These are phyloP conservation scores for Enteromius mattozi DNA, from an alignment of 2,797 vertebrate genomes.

Conservation along the genomic window DNA sequence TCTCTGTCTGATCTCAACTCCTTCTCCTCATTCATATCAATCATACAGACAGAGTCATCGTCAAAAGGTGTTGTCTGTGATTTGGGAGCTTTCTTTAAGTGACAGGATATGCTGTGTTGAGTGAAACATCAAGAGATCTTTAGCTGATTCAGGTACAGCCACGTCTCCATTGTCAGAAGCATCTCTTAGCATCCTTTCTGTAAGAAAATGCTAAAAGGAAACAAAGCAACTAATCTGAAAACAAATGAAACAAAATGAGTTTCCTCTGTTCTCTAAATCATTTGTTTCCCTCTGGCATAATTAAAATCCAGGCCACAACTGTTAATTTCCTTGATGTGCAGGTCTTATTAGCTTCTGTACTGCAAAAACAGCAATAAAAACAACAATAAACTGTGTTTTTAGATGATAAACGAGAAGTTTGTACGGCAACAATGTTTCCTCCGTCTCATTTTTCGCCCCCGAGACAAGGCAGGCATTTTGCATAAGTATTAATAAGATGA, in stretches of 20 bases:
- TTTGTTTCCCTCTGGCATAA: slow-evolving; percentile 74
- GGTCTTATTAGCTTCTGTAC: slow-evolving; percentile 68
- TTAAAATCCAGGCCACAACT: slow-evolving; percentile 76
- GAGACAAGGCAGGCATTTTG: slow-evolving; percentile 67
- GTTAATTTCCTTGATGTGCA: slow-evolving; percentile 79
- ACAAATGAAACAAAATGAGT: slow-evolving; percentile 34
- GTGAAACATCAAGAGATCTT: background rate
- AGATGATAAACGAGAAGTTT: slow-evolving; percentile 66
- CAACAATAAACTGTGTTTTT: slow-evolving; percentile 64
- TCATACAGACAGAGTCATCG: slow-evolving; percentile 15
- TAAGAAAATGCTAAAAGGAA: slow-evolving; percentile 64
- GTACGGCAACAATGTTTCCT: slow-evolving; percentile 67
- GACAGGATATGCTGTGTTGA: background rate
- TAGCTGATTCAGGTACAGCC: background rate
- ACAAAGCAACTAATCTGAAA: slow-evolving; percentile 65
- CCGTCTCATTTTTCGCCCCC: slow-evolving; percentile 57
- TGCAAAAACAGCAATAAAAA: slow-evolving; percentile 68
- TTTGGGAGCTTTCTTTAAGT: slow-evolving; percentile 15
- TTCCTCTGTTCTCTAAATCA: slow-evolving; percentile 69
- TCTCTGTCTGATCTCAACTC: slow-evolving; percentile 59
- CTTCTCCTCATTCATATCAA: slow-evolving; percentile 60
- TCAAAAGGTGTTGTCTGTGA: slow-evolving; percentile 42
- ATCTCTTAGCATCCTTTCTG: background rate
- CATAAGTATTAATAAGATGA: slow-evolving; percentile 65
- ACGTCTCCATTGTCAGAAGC: background rate